Conservation (phyloP, 2,888 invertebrate species). For the Aphidius colemani region DNA sequence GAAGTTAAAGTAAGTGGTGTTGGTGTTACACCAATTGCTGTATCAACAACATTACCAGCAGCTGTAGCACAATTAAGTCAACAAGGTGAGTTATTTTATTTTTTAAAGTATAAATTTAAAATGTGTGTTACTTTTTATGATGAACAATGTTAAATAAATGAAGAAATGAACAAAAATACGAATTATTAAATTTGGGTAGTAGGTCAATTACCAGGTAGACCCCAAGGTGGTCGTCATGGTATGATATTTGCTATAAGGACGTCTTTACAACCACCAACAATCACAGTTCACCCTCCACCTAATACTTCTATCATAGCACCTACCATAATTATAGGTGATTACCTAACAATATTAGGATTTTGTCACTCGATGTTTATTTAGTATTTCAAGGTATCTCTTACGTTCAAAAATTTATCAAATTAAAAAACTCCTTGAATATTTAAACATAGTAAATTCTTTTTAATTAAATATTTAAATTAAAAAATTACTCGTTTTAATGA, state of each 20-base stretch:
- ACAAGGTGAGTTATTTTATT: conserved; percentile 61
- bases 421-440: no score
- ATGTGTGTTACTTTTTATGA: background rate
- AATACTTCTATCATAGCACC: conserved; percentile 56
- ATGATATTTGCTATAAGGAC: conserved; percentile 68
- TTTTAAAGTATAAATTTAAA: background rate
- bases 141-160: background rate
- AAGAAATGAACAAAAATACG: conserved; percentile 6
- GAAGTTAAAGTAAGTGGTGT: conserved; percentile 68
- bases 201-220: conserved; percentile 70
- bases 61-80: conserved; percentile 68
- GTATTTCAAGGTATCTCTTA: conserved; percentile 18
- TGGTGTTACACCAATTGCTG: conserved; percentile 67
- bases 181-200: conserved; percentile 37
- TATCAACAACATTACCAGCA: conserved; percentile 67
- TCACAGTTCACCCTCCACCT: conserved; percentile 57
- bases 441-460: no score
- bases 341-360: conserved; percentile 43
- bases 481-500: no score
- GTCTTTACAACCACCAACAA: conserved; percentile 56
- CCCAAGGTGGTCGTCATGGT: conserved; percentile 70
- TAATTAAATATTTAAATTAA: no score
- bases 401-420: background rate
- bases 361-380: conserved; percentile 40
- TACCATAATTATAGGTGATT: conserved; percentile 60